phyloP scores from a whole-genome alignment of 1,140 invertebrate genomes.

The Megalonaias nervosa region DNA sequence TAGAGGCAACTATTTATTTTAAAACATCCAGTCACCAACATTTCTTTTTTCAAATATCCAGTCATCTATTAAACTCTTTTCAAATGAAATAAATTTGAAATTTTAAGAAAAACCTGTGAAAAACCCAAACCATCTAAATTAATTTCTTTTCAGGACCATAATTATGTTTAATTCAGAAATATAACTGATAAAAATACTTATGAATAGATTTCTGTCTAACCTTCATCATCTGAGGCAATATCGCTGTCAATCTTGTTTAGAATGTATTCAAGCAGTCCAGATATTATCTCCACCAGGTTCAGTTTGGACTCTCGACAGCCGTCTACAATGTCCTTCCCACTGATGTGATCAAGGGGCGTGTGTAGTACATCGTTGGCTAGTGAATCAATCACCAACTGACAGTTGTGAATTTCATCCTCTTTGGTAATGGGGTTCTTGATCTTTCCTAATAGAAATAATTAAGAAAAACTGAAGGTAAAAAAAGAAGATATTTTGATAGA shows the following conservation, averaged over 20 bases:
- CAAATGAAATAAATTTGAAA: no score
- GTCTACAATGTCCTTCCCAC: slow-evolving; percentile 61
- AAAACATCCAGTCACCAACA: no score
- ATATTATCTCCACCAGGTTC: slow-evolving; percentile 69
- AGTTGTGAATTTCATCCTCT: slow-evolving; percentile 70
- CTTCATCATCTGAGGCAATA: slow-evolving; percentile 45
- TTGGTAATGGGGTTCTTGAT: slow-evolving; percentile 51
- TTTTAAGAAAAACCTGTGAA: no score
- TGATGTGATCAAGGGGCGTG: slow-evolving; percentile 69
- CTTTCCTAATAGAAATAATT: slow-evolving; percentile 52
- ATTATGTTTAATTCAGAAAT: no score
- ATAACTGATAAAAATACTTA: no score
- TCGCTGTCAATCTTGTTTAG: slow-evolving; percentile 68
- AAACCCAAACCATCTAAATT: no score
- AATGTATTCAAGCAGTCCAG: slow-evolving; percentile 65
- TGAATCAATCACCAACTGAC: slow-evolving; percentile 67
- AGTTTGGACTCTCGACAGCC: slow-evolving; percentile 56
- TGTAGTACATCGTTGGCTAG: slow-evolving; percentile 66
- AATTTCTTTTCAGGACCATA: no score
- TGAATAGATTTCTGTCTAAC: not conserved
- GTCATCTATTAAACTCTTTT: no score
- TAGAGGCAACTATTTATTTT: no score
- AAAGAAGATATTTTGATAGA: not conserved
- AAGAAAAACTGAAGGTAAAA: not conserved
- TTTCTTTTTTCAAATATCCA: no score